Evolutionary conservation across 2,797 vertebrate genomes (phyloP).

Genomic region (Halcyon chelicuti): DNA sequence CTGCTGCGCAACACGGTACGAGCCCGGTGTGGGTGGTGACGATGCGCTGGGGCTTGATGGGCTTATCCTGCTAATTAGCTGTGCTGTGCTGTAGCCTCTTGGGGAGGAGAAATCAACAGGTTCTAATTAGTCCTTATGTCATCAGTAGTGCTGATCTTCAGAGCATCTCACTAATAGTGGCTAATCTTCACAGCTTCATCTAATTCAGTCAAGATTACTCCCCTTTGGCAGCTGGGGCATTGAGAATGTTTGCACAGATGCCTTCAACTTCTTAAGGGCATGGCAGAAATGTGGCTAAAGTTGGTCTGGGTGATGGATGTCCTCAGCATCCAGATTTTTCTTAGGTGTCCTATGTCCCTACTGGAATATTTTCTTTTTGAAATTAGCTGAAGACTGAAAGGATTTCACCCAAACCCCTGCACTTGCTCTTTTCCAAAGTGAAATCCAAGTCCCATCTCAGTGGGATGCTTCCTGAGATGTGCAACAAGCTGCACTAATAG

Average conservation of each 20-base stretch:
- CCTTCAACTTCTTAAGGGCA: fast-evolving
- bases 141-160: not conserved
- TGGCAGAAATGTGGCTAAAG: fast-evolving
- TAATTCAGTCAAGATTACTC: not conserved
- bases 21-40: fast-evolving
- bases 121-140: constrained; percentile 27
- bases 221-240: not conserved
- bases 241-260: not conserved
- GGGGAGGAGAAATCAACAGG: not conserved
- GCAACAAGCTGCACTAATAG: not conserved
- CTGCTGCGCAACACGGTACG: fast-evolving
- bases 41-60: not conserved
- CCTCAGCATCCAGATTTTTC: not conserved
- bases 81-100: not conserved
- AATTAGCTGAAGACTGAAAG: not conserved
- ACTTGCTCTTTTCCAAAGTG: not conserved
- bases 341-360: not conserved
- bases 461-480: not conserved
- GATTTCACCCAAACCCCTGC: not conserved
- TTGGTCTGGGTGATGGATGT: not conserved
- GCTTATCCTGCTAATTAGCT: not conserved
- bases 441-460: not conserved
- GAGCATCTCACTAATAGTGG: not conserved
- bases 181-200: not conserved
- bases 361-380: not conserved